Evolutionary conservation across 2,888 invertebrate genomes (phyloP).

Genomic region (Danaus chrysippus): DNA sequence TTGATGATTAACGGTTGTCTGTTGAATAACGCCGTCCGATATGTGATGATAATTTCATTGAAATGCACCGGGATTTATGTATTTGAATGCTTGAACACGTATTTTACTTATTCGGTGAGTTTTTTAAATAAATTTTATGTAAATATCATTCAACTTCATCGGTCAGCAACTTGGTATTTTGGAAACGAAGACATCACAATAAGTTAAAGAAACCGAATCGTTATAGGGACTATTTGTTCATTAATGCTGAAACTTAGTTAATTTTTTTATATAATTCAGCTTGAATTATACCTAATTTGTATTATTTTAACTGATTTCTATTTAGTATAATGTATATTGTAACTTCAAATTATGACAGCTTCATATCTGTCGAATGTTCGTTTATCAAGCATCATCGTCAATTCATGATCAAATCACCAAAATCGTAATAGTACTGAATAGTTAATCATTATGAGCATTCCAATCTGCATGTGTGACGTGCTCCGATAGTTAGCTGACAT

Average conservation of each 20-base stretch:
- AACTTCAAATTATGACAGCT: too few species aligned
- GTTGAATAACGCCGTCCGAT: slow-evolving; percentile 12
- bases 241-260: too few species aligned
- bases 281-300: too few species aligned
- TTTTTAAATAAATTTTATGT: background rate
- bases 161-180: too few species aligned
- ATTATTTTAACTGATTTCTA: too few species aligned
- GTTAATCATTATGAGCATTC: slow-evolving; percentile 74
- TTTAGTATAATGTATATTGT: too few species aligned
- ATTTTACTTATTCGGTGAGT: background rate
- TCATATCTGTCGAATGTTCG: too few species aligned
- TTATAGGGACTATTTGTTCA: too few species aligned
- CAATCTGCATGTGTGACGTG: slow-evolving; percentile 75
- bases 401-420: background rate
- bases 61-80: background rate
- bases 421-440: slow-evolving; percentile 51
- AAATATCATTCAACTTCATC: too few species aligned
- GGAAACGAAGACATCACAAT: too few species aligned
- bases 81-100: background rate
- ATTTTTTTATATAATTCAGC: too few species aligned
- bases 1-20: slow-evolving; percentile 20
- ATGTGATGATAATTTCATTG: background rate
- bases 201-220: too few species aligned
- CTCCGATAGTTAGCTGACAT: slow-evolving; percentile 61
- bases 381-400: background rate